Base-by-base conservation (phyloP, 2,888 invertebrate genomes). In the Volucella inanis region DNA sequence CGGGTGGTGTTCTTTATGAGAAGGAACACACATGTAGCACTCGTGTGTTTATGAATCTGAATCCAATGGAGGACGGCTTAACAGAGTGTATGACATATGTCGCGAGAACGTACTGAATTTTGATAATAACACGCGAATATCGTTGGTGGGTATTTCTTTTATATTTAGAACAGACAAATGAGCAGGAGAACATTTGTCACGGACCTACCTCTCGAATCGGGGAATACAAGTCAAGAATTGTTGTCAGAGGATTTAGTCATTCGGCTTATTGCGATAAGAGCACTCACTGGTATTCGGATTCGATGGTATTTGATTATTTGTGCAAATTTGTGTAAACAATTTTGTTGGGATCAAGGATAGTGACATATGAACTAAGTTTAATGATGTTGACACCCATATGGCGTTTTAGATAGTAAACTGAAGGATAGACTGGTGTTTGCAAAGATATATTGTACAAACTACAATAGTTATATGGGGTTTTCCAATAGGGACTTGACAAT, bases 51-150 rank as follows among this genome's bases (percentile, higher is more conserved):
- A 22, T 22, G 22, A 22, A 22, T 22, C 65, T 67, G 43, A 43
- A 18, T 55, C 31, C 55, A 14, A 68, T 52, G 54, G 65, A 54
- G 57, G 65, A 62, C 71, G 61, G 83, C 65, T 83, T 83, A 72
- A 50, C 72, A 43, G 15, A 47, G 55, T 81, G 76, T 85, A 67
- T 61, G 72, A 81, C 85, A 85, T 85, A 81, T 85, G 85, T 85
- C 76, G 80, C 70, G 49, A 43, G 45, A 61, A 55, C 59, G 45
- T 39, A 52, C 71, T 77, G 77, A 72, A 67, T 77, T 71, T 71
- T 82, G 59, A 68, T 61, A 74, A 81, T 81, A 76, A 64, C 75
- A 70, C 64, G 43, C 54, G 12, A 12, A 31, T 43, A 3, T 14
- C 9, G 38, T 14, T 61, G 22, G 54, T 57, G 8, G 18, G 22